Evolutionary conservation across 2,888 invertebrate species (phyloP).

Genomic region (Drosophila putrida): DNA sequence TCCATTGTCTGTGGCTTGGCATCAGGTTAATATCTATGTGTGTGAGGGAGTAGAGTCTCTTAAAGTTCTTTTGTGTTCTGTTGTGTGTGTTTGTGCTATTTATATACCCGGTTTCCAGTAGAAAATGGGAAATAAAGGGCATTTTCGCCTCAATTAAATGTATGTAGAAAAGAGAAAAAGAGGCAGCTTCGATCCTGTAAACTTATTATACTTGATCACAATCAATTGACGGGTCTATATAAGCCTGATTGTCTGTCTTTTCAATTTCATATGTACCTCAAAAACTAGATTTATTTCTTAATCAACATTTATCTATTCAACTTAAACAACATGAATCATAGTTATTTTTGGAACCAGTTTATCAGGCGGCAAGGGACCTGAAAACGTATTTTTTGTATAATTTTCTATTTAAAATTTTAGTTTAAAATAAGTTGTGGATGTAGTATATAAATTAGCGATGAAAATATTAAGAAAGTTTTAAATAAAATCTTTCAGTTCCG

Average conservation of each 20-base stretch:
- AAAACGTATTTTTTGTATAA: too few species aligned
- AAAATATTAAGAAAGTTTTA: background rate
- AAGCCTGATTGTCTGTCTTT: background rate
- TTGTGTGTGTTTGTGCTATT: background rate
- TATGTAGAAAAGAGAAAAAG: background rate
- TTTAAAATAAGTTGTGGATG: too few species aligned
- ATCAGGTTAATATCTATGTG: background rate
- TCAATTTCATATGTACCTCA: too few species aligned
- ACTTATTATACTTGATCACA: background rate
- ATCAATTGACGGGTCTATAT: background rate
- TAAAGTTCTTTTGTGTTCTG: background rate
- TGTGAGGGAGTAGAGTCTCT: background rate
- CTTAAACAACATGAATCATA: too few species aligned
- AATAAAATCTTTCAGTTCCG: slow-evolving; percentile 13
- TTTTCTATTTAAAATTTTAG: too few species aligned
- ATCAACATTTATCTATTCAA: too few species aligned
- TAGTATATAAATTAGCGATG: too few species aligned
- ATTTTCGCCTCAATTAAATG: background rate
- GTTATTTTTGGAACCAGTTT: too few species aligned
- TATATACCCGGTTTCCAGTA: background rate
- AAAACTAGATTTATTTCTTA: background rate
- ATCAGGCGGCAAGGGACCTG: too few species aligned
- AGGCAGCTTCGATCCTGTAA: background rate
- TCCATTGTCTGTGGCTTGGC: slow-evolving; percentile 43
- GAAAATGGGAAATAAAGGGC: background rate